Percentiles rank a stretch among this genome's conserved stretches.
These are phyloP conservation scores for Standfussiana lucernea DNA, from an alignment of 2,888 invertebrate species.

Conservation along the genomic window DNA sequence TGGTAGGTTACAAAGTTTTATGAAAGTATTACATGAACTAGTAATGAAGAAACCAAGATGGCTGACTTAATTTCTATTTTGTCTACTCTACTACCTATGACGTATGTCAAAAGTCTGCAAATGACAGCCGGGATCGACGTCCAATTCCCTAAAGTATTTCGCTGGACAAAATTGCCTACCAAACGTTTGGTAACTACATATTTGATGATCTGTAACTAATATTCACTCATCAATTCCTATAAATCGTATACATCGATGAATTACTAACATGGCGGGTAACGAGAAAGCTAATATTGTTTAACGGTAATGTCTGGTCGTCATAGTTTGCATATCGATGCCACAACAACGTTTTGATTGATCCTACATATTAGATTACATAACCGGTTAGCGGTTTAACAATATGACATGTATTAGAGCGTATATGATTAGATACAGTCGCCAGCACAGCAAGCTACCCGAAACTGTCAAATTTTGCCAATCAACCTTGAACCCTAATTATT, in stretches of 20 bases:
- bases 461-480: too few species aligned
- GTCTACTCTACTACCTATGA: not conserved
- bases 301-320: conserved; percentile 4
- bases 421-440: not conserved
- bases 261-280: conserved; percentile 15
- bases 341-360: conserved; percentile 38
- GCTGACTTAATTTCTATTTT: not conserved
- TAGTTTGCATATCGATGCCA: conserved; percentile 6
- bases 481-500: too few species aligned
- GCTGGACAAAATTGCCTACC: not conserved
- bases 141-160: not conserved
- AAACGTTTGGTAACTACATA: conserved; percentile 14
- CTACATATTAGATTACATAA: conserved; percentile 31
- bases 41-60: not conserved
- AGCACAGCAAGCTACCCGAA: too few species aligned
- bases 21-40: too few species aligned
- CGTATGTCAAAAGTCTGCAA: not conserved
- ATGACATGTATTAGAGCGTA: not conserved
- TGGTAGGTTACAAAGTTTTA: too few species aligned
- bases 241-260: conserved; percentile 22
- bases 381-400: not conserved
- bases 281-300: conserved; percentile 32
- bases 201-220: conserved; percentile 7
- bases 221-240: conserved; percentile 9
- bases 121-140: not conserved